These are phyloP conservation scores for Sylvilagus floridanus DNA, from an alignment of 2,797 vertebrate species.

Conservation along the genomic window DNA sequence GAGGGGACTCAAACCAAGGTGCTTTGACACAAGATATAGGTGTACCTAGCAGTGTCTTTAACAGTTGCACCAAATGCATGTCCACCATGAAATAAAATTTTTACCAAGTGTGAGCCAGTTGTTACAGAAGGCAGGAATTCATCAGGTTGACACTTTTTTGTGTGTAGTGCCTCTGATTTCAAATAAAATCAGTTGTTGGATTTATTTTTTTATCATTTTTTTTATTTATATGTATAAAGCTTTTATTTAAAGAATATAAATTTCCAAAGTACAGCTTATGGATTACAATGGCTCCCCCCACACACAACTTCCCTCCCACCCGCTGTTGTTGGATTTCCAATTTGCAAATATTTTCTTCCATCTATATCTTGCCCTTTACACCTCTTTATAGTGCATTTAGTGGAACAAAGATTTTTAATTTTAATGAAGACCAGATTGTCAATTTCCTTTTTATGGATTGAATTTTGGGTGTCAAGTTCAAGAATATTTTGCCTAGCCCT, in stretches of 20 bases:
- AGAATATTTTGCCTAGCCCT: neutral
- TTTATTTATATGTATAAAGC: no score
- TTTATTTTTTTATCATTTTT: no score
- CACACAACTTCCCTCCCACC: no score
- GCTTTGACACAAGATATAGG: no score
- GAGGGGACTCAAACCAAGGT: no score
- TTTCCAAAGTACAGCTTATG: no score
- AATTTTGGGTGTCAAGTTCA: neutral
- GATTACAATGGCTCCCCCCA: no score
- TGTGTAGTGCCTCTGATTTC: neutral
- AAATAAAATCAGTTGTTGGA: neutral
- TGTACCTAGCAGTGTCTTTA: no score
- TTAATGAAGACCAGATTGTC: neutral
- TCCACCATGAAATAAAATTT: neutral
- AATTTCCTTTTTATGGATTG: neutral
- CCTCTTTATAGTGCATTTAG: neutral
- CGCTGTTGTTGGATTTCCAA: neutral
- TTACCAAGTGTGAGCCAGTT: neutral
- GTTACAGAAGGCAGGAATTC: neutral
- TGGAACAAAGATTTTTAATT: neutral
- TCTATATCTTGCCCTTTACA: neutral
- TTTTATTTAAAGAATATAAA: no score
- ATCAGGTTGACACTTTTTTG: no score
- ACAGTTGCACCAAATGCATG: no score
- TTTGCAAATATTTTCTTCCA: neutral